Conservation (phyloP, 1,140 invertebrate genomes). For the Portunus trituberculatus region DNA sequence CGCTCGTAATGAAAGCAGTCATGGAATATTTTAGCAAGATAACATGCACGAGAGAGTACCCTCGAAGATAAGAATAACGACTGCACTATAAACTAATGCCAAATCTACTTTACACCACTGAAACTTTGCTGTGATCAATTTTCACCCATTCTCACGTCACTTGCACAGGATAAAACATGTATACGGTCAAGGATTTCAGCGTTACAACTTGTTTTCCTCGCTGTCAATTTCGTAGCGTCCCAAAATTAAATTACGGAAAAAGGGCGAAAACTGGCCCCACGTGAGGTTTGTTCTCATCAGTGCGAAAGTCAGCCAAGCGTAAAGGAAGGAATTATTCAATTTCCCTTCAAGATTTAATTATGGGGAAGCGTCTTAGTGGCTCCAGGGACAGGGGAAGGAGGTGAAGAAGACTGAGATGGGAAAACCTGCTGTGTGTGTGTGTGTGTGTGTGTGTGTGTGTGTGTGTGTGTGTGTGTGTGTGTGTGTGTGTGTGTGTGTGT, state of each 20-base stretch:
- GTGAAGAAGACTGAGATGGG: neutral
- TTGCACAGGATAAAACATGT: neutral
- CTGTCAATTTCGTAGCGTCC: neutral
- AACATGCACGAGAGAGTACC: neutral
- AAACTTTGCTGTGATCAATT: no score
- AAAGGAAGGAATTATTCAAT: conserved; percentile 23
- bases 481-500: conserved; percentile 48
- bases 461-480: conserved; percentile 46
- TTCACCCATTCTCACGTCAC: no score
- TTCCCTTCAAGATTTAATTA: conserved; percentile 14
- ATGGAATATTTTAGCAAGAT: neutral
- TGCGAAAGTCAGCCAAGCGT: neutral
- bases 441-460: conserved; percentile 51
- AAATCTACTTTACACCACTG: neutral
- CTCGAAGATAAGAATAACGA: neutral
- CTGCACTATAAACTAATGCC: neutral
- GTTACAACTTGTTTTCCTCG: neutral
- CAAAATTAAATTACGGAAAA: neutral
- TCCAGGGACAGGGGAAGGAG: neutral
- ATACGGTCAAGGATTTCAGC: neutral
- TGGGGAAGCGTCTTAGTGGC: neutral
- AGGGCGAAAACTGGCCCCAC: neutral
- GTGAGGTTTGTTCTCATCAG: neutral
- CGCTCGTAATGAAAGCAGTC: neutral
- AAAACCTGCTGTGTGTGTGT: conserved; percentile 33